Evolutionary conservation across 1,140 invertebrate species (phyloP).

Genomic region (Eufriesea mexicana): DNA sequence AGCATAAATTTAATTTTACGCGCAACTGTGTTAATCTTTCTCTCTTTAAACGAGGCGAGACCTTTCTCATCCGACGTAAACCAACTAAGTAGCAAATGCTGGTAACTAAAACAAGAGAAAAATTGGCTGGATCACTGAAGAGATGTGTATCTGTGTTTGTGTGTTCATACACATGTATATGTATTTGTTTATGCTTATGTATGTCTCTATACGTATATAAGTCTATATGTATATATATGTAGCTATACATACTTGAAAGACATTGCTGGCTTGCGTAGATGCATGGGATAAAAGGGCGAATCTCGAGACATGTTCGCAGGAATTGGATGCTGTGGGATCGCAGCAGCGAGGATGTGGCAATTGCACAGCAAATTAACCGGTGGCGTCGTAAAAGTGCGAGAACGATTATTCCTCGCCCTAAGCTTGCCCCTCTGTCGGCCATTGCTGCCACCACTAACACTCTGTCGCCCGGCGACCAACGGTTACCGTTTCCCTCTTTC

Average conservation of each 20-base stretch:
- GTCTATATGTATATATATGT: too few relatives aligned
- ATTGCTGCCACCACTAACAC: constrained; percentile 27
- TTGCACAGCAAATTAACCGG: constrained; percentile 63
- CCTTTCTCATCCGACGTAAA: constrained; percentile 1
- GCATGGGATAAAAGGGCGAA: constrained; percentile 43
- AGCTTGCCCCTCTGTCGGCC: constrained; percentile 26
- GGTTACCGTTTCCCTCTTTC: constrained; percentile 38
- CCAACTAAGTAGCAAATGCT: background rate
- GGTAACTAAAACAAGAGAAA: background rate
- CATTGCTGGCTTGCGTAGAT: background rate
- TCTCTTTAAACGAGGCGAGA: constrained; percentile 48
- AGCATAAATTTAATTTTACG: constrained; percentile 73
- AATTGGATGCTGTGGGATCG: constrained; percentile 52
- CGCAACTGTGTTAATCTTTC: constrained; percentile 68
- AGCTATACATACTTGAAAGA: too few relatives aligned
- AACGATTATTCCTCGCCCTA: constrained; percentile 58
- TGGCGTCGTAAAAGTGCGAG: constrained; percentile 45
- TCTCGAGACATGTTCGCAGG: constrained; percentile 38
- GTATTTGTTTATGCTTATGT: too few relatives aligned
- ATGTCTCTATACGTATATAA: too few relatives aligned
- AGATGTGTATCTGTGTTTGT: background rate
- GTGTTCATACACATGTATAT: too few relatives aligned
- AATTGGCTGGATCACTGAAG: background rate
- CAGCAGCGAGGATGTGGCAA: constrained; percentile 49
- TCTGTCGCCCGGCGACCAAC: background rate